Base-by-base conservation (phyloP, 2,888 invertebrate species). In the Temnothorax ravouxi region DNA sequence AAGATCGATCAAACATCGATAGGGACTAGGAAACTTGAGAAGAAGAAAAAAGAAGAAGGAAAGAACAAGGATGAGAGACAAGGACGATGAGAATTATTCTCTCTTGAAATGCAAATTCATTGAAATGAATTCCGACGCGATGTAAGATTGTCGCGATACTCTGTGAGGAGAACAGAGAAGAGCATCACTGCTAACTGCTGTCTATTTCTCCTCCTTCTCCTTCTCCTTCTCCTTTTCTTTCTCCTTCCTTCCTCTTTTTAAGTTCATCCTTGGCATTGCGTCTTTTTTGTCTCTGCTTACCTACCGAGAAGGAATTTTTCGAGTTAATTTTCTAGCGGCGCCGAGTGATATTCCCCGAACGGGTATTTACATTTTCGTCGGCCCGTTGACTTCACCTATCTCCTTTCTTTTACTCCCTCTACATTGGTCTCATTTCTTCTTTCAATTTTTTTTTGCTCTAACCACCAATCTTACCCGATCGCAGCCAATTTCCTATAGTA, bases 51-150 rank as follows among this genome's bases (percentile, higher is more conserved):
- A 3, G n/a, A 34, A 54, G 80, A 38, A 9, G 29, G 11, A 47
- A 18, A 25, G 47, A n/a, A 81, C 71, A 81, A 47, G 67, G 61
- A 67, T 44, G 61, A 75, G 29, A 8, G 71, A 69, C 80, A 81
- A 41, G 59, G 50, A 18, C 21, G 66, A 3, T 5, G 29, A 44
- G 50, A 80, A 72, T 61, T 72, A 56, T 72, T 54, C 67, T 72
- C 84, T 76, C 87, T 91, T 86, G 88, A 88, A 89, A 93, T 93
- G 93, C 91, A 93, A 93, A 93, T 93, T 92, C 91, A 93, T 93
- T 93, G 89, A 92, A 93, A 93, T 93, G 91, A 93, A 93, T 92
- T 93, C 92, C 84, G 84, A 88, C 90, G 90, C 83, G 88, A 83
- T 89, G 88, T 92, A 92, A 93, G 91, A 91, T 91, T 87, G 89